Evolutionary conservation across 2,888 invertebrate genomes (phyloP).

Genomic region (Geotrupes spiniger): DNA sequence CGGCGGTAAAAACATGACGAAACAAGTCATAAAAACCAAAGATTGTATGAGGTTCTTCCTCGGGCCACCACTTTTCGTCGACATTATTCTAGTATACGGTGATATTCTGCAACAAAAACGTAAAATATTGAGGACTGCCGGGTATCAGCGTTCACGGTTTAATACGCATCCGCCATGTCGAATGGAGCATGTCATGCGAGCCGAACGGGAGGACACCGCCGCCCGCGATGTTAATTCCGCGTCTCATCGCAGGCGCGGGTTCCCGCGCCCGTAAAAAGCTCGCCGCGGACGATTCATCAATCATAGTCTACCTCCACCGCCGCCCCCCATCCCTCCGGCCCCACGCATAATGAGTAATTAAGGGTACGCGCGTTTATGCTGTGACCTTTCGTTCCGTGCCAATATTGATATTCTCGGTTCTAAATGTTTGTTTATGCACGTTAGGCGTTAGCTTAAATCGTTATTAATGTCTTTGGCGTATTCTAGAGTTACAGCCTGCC

Average conservation of each 20-base stretch:
- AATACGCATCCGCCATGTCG: constrained; percentile 44
- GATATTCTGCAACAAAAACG: constrained; percentile 12
- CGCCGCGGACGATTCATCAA: constrained; percentile 36
- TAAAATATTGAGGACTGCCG: constrained; percentile 31
- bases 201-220: constrained; percentile 35
- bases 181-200: constrained; percentile 43
- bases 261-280: constrained; percentile 36
- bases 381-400: constrained; percentile 24
- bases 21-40: no score
- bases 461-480: not conserved
- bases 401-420: constrained; percentile 9
- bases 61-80: no score
- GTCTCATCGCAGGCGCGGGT: constrained; percentile 31
- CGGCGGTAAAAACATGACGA: no score
- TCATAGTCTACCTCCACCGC: constrained; percentile 28
- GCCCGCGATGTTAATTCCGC: constrained; percentile 39
- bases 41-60: no score
- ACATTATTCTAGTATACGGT: not conserved
- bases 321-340: constrained; percentile 12
- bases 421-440: constrained; percentile 5
- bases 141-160: constrained; percentile 39
- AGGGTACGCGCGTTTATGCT: constrained; percentile 33
- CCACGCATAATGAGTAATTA: constrained; percentile 33
- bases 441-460: constrained; percentile 1
- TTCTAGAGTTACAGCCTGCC: no score